Conservation (phyloP, 2,888 invertebrate species). For the Spodoptera exigua region DNA sequence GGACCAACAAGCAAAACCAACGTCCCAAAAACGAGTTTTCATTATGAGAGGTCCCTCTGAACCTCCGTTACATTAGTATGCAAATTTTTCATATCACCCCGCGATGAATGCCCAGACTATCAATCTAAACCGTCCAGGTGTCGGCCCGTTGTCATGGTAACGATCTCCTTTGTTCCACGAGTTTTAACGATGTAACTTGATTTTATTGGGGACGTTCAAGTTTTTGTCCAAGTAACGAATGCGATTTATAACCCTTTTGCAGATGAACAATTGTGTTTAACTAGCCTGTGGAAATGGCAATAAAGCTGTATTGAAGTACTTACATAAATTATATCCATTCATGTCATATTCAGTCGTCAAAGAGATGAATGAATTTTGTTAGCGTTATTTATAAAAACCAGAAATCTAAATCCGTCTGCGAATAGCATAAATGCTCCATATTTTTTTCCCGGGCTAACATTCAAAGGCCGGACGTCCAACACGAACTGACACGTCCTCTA, state of each 20-base stretch:
- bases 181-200: conserved; percentile 56
- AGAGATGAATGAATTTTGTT: conserved; percentile 16
- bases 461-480: conserved; percentile 45
- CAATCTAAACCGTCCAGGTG: conserved; percentile 77
- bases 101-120: conserved; percentile 68
- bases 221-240: conserved; percentile 52
- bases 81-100: conserved; percentile 78
- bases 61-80: conserved; percentile 77
- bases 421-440: conserved; percentile 9
- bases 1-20: conserved; percentile 15
- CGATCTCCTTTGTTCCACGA: conserved; percentile 63
- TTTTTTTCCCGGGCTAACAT: conserved; percentile 36
- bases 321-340: conserved; percentile 35
- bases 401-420: conserved; percentile 2
- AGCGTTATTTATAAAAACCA: conserved; percentile 21
- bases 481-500: conserved; percentile 36
- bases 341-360: background rate
- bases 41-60: conserved; percentile 66
- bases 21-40: conserved; percentile 64
- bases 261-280: conserved; percentile 51
- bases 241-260: conserved; percentile 55
- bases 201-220: conserved; percentile 51
- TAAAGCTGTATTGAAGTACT: conserved; percentile 12
- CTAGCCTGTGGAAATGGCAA: conserved; percentile 18
- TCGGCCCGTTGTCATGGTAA: conserved; percentile 72